phyloP scores from a whole-genome alignment of 1,140 invertebrate genomes.

The Nixonia krombeini region DNA sequence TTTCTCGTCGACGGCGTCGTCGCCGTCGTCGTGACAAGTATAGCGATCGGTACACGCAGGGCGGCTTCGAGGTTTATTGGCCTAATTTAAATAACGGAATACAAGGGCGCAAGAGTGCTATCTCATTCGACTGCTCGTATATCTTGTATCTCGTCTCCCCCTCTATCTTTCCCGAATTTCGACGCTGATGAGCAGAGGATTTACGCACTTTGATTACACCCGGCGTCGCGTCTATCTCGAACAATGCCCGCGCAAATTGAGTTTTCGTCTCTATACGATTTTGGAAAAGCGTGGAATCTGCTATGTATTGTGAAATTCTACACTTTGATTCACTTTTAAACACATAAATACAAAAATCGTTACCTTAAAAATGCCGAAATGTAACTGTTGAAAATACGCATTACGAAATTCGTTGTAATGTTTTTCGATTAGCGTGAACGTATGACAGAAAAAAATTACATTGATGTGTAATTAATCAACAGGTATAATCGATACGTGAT shows the following conservation, averaged over 20 bases:
- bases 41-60: slow-evolving; percentile 40
- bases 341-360: too few relatives aligned
- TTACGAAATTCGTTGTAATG: not conserved
- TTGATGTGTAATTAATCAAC: too few relatives aligned
- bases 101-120: slow-evolving; percentile 46
- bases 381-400: too few relatives aligned
- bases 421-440: too few relatives aligned
- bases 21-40: slow-evolving; percentile 47
- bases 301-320: too few relatives aligned
- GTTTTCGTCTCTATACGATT: not conserved
- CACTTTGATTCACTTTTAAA: too few relatives aligned
- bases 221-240: slow-evolving; percentile 14
- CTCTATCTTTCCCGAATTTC: slow-evolving; percentile 34
- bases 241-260: slow-evolving; percentile 32
- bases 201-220: slow-evolving; percentile 37
- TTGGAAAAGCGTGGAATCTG: not conserved
- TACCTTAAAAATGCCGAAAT: too few relatives aligned
- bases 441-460: too few relatives aligned
- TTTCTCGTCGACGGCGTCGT: too few relatives aligned
- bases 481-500: too few relatives aligned
- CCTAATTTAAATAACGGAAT: slow-evolving; percentile 54
- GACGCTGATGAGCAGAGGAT: slow-evolving; percentile 46
- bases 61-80: slow-evolving; percentile 48
- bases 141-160: slow-evolving; percentile 23
- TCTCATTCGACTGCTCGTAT: slow-evolving; percentile 42